Base-by-base conservation (phyloP, 2,797 vertebrate genomes). In the Typhlichthys eigenmanni region DNA sequence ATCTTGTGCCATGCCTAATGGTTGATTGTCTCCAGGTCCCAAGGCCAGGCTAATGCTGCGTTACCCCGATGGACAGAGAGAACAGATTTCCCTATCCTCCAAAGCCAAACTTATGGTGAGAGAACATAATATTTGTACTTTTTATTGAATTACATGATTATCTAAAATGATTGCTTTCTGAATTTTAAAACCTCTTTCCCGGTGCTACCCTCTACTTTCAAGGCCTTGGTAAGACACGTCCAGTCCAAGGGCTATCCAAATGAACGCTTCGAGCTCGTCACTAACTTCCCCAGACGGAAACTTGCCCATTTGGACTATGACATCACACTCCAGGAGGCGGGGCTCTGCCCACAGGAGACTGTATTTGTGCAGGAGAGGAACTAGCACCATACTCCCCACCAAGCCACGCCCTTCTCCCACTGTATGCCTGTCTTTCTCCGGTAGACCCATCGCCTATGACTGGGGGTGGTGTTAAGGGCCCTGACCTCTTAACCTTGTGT, bases 361-460 rank as follows among this genome's bases (percentile, higher is more conserved):
- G 97, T 99, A 89, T 99, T 99, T 94, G 95, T 99, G 81, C 98
- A 99, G 88, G 98, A 99, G 90, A 97, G 98, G 91, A 98, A 98
- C 95, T 99, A 98, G 92, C 89, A 89, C 91, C 88, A 79, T 76
- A 80, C 75, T 88, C 79, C 85, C 82, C 68, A 62, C 67, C 14
- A n/a, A 68, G 75, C 79, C 82, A 70, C 76, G 4, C 82, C 76
- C 76, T 77, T 29, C 48, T 24, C 16, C n/a, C 54, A 72, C 68
- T 66, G 69, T 75, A 82, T 72, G 60, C 83, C 69, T 72, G 62
- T 86, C 77, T 81, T 71, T 78, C 62, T 85, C 79, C 85, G 79
- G 67, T 72, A 80, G 74, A 88, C 77, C 61, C 82, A 75, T 82
- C 84, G 81, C 74, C 72, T 62, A 75, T 78, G 71, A 81, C 62